Evolutionary conservation across 2,797 vertebrate species (phyloP).

Genomic region (Ammospiza maritima): DNA sequence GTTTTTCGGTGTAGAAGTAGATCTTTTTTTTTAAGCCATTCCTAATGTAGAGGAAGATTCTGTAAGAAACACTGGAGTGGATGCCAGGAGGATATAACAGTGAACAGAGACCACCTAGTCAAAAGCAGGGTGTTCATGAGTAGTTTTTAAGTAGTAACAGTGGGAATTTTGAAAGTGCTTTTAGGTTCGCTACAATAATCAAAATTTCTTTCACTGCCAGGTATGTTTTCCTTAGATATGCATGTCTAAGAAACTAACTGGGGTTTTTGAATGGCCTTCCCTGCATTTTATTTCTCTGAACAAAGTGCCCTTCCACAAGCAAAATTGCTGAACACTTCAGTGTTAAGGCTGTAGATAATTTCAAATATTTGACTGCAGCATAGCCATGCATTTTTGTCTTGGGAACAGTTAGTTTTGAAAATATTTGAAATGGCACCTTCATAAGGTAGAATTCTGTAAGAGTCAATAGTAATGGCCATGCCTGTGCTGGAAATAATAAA

Average conservation of each 20-base stretch:
- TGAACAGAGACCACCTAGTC: not conserved
- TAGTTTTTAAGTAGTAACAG: not conserved
- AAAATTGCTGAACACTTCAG: not conserved
- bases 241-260: not conserved
- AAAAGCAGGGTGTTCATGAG: not conserved
- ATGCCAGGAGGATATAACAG: not conserved
- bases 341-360: not conserved
- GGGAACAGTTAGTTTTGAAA: not conserved
- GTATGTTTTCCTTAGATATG: not conserved
- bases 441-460: not conserved
- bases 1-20: not conserved
- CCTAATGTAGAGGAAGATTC: not conserved
- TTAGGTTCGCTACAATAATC: not conserved
- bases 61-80: not conserved
- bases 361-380: not conserved
- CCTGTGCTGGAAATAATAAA: not conserved
- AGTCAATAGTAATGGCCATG: not conserved
- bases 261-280: not conserved
- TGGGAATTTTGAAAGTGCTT: not conserved
- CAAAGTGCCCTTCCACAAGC: not conserved
- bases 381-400: not conserved
- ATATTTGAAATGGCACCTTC: not conserved
- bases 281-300: not conserved
- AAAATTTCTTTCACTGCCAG: not conserved
- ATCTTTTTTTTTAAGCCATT: not conserved